These are phyloP conservation scores for Sepiola atlantica DNA, from an alignment of 2,888 invertebrate species.

Conservation along the genomic window DNA sequence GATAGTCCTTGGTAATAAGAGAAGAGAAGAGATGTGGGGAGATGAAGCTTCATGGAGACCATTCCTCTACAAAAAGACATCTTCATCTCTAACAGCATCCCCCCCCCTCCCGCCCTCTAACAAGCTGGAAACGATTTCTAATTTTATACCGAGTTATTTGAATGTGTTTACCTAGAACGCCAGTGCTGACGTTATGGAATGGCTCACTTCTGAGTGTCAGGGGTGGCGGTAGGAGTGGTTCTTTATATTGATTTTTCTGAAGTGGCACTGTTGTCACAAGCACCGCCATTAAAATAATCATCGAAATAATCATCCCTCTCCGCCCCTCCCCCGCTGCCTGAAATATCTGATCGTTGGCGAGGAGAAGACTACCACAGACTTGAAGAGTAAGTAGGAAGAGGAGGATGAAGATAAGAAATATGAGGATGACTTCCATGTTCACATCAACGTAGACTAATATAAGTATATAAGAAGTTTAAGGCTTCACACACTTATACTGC, in stretches of 20 bases:
- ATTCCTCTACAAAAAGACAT: no score
- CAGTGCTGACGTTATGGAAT: background rate
- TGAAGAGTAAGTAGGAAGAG: background rate
- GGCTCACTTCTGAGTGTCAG: background rate
- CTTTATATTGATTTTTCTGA: background rate
- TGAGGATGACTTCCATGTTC: background rate
- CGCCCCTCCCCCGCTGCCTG: background rate
- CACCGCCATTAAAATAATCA: background rate
- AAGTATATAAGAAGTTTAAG: background rate
- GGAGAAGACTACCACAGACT: background rate
- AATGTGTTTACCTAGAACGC: background rate
- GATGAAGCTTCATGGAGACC: no score
- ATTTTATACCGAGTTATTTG: background rate
- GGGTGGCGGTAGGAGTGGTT: background rate
- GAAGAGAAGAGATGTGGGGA: no score
- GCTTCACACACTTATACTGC: background rate
- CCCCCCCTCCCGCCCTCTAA: background rate
- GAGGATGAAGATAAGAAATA: background rate
- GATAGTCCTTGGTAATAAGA: no score
- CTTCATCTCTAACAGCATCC: no score
- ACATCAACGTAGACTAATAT: background rate
- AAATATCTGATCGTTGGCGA: background rate
- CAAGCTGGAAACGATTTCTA: background rate
- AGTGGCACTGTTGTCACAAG: constrained; percentile 21
- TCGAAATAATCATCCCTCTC: background rate